Conservation (phyloP, 2,797 vertebrate species). For the Pipistrellus pipistrellus region DNA sequence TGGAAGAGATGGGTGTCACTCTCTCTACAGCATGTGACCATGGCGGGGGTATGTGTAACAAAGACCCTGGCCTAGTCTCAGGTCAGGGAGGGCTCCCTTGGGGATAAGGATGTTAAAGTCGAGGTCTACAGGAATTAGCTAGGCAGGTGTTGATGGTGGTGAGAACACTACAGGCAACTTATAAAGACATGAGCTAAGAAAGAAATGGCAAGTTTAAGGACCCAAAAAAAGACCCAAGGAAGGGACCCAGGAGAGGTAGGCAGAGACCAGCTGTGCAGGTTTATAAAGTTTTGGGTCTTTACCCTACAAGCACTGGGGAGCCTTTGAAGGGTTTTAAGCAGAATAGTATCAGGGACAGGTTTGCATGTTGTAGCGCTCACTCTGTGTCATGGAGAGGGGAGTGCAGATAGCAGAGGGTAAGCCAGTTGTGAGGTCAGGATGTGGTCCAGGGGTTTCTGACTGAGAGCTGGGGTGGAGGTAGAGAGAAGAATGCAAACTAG, state of each 20-base stretch:
- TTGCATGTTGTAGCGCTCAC: neutral
- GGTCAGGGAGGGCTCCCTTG: neutral
- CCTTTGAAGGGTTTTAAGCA: neutral
- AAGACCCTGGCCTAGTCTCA: neutral
- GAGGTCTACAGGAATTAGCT: neutral
- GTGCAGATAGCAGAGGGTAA: neutral
- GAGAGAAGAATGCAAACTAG: neutral
- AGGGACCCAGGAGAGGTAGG: neutral
- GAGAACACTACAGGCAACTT: neutral
- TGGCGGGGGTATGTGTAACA: rapidly evolving
- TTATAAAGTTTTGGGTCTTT: neutral
- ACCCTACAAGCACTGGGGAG: neutral
- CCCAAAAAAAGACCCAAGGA: neutral
- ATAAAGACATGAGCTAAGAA: neutral
- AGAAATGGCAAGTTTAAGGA: neutral
- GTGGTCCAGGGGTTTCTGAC: neutral
- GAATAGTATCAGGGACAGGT: neutral
- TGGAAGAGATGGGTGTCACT: neutral
- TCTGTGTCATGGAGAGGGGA: neutral
- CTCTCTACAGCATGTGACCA: neutral
- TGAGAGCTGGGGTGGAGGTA: neutral
- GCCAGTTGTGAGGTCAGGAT: neutral
- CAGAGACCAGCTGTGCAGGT: too few relatives aligned
- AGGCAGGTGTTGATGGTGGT: neutral
- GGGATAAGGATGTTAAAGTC: neutral